phyloP scores from a whole-genome alignment of 2,888 invertebrate species.

The Drosophila paracracens region DNA sequence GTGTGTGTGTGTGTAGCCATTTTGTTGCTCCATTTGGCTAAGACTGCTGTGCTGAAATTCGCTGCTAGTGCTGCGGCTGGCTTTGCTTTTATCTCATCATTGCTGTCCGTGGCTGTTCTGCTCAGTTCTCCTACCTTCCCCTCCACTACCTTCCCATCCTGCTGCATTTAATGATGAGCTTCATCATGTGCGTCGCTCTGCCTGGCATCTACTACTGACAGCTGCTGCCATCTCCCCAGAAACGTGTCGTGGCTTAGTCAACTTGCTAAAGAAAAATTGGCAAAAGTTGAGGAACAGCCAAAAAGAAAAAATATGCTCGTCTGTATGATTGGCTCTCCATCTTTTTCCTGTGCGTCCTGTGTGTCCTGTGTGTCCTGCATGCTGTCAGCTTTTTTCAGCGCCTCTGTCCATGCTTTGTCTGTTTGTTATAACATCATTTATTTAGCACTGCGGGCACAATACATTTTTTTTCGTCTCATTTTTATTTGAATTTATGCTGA shows the following conservation, averaged over 20 bases:
- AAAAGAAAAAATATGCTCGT: slow-evolving; percentile 16
- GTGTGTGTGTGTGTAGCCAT: slow-evolving; percentile 43
- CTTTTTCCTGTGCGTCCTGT: slow-evolving; percentile 27
- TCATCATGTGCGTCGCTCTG: slow-evolving; percentile 56
- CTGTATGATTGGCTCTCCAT: slow-evolving; percentile 43
- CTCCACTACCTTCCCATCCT: neutral
- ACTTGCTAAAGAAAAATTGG: slow-evolving; percentile 71
- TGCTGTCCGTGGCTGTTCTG: slow-evolving; percentile 11
- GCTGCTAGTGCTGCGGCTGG: slow-evolving; percentile 29
- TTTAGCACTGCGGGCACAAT: slow-evolving; percentile 65
- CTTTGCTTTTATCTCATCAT: slow-evolving; percentile 55
- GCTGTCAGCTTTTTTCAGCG: slow-evolving; percentile 56
- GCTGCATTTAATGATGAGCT: slow-evolving; percentile 66
- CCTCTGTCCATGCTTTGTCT: slow-evolving; percentile 42
- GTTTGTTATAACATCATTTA: slow-evolving; percentile 80
- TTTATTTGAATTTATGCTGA: slow-evolving; percentile 78
- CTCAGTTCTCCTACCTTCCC: too few species aligned
- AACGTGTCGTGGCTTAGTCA: slow-evolving; percentile 76
- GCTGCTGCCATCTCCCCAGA: slow-evolving; percentile 57
- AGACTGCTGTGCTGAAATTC: slow-evolving; percentile 51
- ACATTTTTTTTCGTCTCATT: slow-evolving; percentile 35
- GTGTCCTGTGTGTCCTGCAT: slow-evolving; percentile 29
- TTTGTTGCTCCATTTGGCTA: slow-evolving; percentile 74
- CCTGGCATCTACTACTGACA: slow-evolving; percentile 41
- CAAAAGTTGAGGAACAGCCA: slow-evolving; percentile 47